Evolutionary conservation across 1,140 invertebrate species (phyloP).

Genomic region (Penaeus indicus): DNA sequence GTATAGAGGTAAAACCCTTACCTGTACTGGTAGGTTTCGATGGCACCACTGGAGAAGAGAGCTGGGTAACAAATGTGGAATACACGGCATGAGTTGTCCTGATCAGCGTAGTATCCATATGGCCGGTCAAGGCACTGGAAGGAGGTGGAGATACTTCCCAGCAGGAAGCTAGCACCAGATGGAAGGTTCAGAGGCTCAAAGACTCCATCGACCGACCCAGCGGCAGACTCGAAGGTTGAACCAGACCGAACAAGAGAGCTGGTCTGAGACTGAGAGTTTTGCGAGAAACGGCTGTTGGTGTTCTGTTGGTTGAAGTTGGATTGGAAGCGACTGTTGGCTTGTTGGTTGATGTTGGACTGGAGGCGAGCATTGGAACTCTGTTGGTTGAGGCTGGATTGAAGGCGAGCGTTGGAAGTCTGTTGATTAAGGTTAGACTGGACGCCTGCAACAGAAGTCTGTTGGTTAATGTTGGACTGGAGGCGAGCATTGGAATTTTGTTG

Average conservation of each 20-base stretch:
- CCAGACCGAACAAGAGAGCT: neutral
- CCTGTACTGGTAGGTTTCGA: slow-evolving; percentile 14
- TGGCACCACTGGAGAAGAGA: slow-evolving; percentile 4
- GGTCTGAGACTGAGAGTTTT: slow-evolving; percentile 6
- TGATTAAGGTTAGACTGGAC: too few relatives aligned
- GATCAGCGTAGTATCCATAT: slow-evolving; percentile 88
- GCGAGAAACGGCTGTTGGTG: neutral
- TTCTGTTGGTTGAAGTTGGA: neutral
- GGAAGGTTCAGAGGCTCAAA: slow-evolving; percentile 33
- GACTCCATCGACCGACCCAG: neutral
- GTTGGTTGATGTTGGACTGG: too few relatives aligned
- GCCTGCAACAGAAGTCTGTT: too few relatives aligned
- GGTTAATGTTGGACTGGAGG: too few relatives aligned
- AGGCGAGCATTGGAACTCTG: too few relatives aligned
- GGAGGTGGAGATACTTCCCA: slow-evolving; percentile 68
- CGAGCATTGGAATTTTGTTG: too few relatives aligned
- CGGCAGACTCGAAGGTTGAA: neutral
- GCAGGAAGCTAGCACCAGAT: neutral
- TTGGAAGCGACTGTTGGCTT: too few relatives aligned
- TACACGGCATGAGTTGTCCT: slow-evolving; percentile 87
- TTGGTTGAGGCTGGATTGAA: too few relatives aligned
- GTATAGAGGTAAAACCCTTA: neutral
- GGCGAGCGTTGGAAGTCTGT: too few relatives aligned
- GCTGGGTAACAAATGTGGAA: slow-evolving; percentile 85
- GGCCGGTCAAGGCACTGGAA: slow-evolving; percentile 82